These are phyloP conservation scores for Neopelma chrysocephalum DNA, from an alignment of 2,797 vertebrate genomes.

Conservation along the genomic window DNA sequence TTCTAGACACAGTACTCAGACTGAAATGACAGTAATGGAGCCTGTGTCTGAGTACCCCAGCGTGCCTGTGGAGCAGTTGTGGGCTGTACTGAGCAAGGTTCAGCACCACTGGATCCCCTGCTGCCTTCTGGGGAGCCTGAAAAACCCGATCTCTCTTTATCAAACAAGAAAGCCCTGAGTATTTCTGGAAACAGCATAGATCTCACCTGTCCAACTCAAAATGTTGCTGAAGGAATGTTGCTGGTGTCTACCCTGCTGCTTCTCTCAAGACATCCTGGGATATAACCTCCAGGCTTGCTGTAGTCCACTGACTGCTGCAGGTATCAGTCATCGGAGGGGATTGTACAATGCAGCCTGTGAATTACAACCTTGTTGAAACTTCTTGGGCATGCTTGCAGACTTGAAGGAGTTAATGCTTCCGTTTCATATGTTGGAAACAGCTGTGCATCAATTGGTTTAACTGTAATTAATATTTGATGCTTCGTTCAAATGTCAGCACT, in stretches of 20 bases:
- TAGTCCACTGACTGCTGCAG: not conserved
- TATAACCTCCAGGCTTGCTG: not conserved
- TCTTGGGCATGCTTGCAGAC: not conserved
- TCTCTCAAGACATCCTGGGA: fast-evolving
- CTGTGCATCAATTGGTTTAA: not conserved
- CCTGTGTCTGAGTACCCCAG: not conserved
- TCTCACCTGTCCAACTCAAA: not conserved
- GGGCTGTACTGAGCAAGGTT: not conserved
- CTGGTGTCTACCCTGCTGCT: not conserved
- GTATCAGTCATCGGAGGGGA: not conserved
- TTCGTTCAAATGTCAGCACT: not conserved
- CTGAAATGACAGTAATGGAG: not conserved
- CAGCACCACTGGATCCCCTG: not conserved
- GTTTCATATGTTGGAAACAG: not conserved
- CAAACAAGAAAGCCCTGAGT: not conserved
- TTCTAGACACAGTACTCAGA: not conserved
- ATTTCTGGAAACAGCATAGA: not conserved
- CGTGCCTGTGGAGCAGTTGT: not conserved
- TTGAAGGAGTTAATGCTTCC: not conserved
- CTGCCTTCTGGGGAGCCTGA: not conserved
- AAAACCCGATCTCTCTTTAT: not conserved
- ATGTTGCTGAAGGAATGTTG: not conserved
- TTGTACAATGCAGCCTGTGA: not conserved
- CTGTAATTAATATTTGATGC: not conserved
- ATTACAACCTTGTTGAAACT: not conserved